Evolutionary conservation across 2,888 invertebrate species (phyloP), one percentile per base, ranked within the genome.

Genomic region (Listrodromus nycthemerus): DNA sequence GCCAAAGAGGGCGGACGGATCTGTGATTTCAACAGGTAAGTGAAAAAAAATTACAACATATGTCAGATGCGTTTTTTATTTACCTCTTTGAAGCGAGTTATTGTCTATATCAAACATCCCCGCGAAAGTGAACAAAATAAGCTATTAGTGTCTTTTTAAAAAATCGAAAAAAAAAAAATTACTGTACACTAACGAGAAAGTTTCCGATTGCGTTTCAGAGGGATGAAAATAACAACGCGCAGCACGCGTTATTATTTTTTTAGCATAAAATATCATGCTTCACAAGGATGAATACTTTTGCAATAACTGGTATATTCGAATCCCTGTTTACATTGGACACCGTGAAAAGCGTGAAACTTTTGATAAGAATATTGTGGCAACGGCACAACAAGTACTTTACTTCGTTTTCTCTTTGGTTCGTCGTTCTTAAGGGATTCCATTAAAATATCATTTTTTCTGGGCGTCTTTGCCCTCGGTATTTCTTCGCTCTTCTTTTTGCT

Each of bases 301-400:
- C 10, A 55, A 55, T 55, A 21, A 10, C 2, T 55, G 3, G 55
- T 24, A 55, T 21, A 55, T 10, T 55, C 10, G 24, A 21, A 19
- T 21, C 2, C 52, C 21, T 6, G 52, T 52, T 19, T 52, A 21
- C 52, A 52, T 1, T 52, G 50, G 16, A 19, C 50, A 50, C 19
- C 50, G 50, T 19, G 52, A 52, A 52, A 55, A 55, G 55, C 55
- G 55, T 98, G 97, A 78, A 98, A 92, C 93, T 98, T 98, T 94
- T 96, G 92, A 92, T 99, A 99, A 0, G 98, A 97, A 80, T 99
- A 99, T 94, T 99, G 99, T 0, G 99, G 99, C 87, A 97, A 96
- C 0, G 99, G 99, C 76, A 99, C 93, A 45, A 99, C 99, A 37
- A 99, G 95, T 24, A 55, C 55, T 93, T 99, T 99, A 86, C 98